A percentile compares a stretch with the other conserved stretches of the same genome.
Evolutionary conservation across 2,113 vertebrate species (phyloP).

Genomic region (Gavia stellata): DNA sequence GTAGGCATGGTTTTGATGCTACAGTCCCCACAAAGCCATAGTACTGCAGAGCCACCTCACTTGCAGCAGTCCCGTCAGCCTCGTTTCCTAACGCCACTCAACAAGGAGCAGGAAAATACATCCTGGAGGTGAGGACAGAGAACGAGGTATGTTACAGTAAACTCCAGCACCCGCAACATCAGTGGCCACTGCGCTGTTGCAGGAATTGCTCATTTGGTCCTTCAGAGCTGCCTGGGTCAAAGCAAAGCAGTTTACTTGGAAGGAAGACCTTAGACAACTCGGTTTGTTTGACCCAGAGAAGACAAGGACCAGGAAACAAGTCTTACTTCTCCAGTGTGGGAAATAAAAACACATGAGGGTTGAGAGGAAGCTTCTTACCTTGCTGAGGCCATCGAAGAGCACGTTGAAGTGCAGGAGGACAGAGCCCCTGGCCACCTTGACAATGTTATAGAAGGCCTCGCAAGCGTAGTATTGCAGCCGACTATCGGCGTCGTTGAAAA

Average conservation of each 20-base stretch:
- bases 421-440: slow-evolving; percentile 92
- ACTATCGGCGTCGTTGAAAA: slow-evolving; percentile 94
- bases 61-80: neutral
- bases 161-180: neutral
- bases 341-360: rapidly evolving
- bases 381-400: slow-evolving; percentile 95
- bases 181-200: neutral
- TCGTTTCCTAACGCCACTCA: neutral
- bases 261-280: neutral
- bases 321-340: neutral
- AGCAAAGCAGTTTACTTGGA: neutral
- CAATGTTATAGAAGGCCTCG: slow-evolving; percentile 97
- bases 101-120: neutral
- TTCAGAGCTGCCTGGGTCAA: neutral
- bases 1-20: neutral
- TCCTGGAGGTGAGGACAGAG: neutral
- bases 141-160: neutral
- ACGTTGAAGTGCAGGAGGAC: slow-evolving; percentile 95
- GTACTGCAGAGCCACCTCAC: neutral
- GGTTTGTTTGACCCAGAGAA: neutral
- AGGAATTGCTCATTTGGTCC: neutral
- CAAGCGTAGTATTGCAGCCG: slow-evolving; percentile 95
- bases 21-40: neutral
- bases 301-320: neutral
- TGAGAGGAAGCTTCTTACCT: slow-evolving; percentile 67